These are phyloP conservation scores for Drosophila insularis DNA, from an alignment of 1,140 invertebrate species.

Conservation along the genomic window DNA sequence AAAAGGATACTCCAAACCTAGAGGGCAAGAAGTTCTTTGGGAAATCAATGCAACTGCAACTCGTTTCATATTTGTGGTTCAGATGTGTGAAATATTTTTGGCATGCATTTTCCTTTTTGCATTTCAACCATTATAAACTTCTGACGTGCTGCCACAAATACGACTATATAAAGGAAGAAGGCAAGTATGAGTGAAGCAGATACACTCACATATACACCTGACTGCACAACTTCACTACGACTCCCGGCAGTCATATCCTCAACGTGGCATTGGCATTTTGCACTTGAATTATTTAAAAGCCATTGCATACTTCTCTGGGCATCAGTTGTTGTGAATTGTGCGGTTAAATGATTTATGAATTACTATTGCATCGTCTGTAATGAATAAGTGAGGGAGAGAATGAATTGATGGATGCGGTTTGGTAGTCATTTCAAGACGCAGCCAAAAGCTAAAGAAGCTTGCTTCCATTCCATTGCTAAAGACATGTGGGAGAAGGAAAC, in stretches of 20 bases:
- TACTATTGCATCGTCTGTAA: not conserved
- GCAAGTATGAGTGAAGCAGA: not conserved
- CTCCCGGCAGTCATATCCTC: not conserved
- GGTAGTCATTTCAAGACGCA: not conserved
- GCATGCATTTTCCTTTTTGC: conserved; percentile 5
- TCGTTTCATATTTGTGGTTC: conserved; percentile 25
- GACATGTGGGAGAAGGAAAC: not conserved
- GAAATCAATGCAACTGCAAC: conserved; percentile 52
- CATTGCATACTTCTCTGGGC: conserved; percentile 22
- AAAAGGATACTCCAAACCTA: not conserved
- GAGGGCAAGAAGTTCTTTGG: conserved; percentile 19
- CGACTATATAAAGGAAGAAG: not conserved
- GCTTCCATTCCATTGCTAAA: not conserved
- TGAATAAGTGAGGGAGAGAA: conserved; percentile 1
- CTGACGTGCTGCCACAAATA: conserved; percentile 9
- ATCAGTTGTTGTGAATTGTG: conserved; percentile 14
- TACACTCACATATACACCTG: not conserved
- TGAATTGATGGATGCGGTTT: conserved; percentile 17
- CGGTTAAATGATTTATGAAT: conserved; percentile 19
- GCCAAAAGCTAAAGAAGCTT: not conserved
- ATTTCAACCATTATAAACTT: conserved; percentile 13
- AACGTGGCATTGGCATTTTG: conserved; percentile 11
- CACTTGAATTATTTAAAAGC: conserved; percentile 31
- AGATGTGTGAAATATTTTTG: conserved; percentile 41
- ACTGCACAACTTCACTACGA: not conserved